Evolutionary conservation across 2,888 invertebrate genomes (phyloP).

Genomic region (Spialia ferax): DNA sequence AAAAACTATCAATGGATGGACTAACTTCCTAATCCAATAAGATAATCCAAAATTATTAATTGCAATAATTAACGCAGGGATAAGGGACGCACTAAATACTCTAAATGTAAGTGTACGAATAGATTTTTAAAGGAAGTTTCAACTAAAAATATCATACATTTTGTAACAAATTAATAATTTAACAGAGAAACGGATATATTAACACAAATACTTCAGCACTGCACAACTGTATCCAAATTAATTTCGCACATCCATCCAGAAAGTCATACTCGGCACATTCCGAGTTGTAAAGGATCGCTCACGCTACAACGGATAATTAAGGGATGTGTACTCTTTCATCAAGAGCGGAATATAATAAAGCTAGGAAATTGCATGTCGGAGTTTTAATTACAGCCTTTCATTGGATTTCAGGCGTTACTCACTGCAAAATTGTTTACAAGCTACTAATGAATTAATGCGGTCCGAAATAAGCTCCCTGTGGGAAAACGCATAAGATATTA

Average conservation of each 20-base stretch:
- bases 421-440: background rate
- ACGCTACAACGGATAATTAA: constrained; percentile 19
- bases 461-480: background rate
- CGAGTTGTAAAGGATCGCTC: constrained; percentile 17
- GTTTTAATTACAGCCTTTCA: constrained; percentile 25
- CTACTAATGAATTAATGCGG: background rate
- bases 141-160: too few relatives aligned
- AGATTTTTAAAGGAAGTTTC: too few relatives aligned
- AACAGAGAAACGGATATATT: background rate
- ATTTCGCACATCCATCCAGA: constrained; percentile 18
- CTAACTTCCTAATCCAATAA: too few relatives aligned
- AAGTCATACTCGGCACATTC: constrained; percentile 3
- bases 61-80: too few relatives aligned
- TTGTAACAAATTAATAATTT: too few relatives aligned
- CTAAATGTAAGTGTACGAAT: too few relatives aligned
- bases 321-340: constrained; percentile 18
- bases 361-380: background rate
- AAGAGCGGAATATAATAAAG: constrained; percentile 16
- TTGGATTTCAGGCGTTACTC: constrained; percentile 16
- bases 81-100: too few relatives aligned
- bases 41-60: too few relatives aligned
- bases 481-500: background rate
- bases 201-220: background rate
- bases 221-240: constrained; percentile 12
- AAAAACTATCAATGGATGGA: too few relatives aligned